Conservation (phyloP, 2,888 invertebrate species). For the Rutpela maculata region DNA sequence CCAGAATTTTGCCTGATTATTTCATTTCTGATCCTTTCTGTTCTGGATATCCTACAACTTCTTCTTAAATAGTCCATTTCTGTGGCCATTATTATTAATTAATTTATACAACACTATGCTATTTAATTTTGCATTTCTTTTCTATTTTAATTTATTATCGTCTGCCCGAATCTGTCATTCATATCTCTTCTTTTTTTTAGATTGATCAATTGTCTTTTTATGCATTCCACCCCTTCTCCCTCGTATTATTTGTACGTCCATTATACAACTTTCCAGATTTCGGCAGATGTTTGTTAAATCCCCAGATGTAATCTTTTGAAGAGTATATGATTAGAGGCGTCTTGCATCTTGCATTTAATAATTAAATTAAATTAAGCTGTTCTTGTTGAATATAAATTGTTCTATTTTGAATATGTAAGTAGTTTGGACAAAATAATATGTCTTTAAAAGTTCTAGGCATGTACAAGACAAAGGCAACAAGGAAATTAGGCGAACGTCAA, state of each 20-base stretch:
- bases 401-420: conserved; percentile 18
- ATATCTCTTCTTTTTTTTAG: too few relatives aligned
- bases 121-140: too few relatives aligned
- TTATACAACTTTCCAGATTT: background rate
- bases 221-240: background rate
- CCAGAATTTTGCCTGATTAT: too few relatives aligned
- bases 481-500: background rate
- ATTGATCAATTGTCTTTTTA: too few relatives aligned
- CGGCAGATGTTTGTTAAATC: background rate
- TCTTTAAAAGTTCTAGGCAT: background rate
- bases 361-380: conserved; percentile 1
- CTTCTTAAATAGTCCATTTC: too few relatives aligned
- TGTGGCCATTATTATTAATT: too few relatives aligned
- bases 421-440: conserved; percentile 5
- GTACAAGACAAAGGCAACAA: background rate
- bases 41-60: too few relatives aligned
- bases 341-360: conserved; percentile 13
- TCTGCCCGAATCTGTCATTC: too few relatives aligned
- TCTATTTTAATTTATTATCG: too few relatives aligned
- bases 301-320: background rate
- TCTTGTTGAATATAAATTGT: conserved; percentile 16
- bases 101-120: too few relatives aligned
- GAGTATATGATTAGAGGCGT: background rate
- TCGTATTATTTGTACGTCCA: background rate
- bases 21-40: too few relatives aligned